A percentile compares a stretch with the other conserved stretches of the same genome.
Evolutionary conservation across 2,113 vertebrate genomes (phyloP).

Genomic region (Rhinopomastus cyanomelas): DNA sequence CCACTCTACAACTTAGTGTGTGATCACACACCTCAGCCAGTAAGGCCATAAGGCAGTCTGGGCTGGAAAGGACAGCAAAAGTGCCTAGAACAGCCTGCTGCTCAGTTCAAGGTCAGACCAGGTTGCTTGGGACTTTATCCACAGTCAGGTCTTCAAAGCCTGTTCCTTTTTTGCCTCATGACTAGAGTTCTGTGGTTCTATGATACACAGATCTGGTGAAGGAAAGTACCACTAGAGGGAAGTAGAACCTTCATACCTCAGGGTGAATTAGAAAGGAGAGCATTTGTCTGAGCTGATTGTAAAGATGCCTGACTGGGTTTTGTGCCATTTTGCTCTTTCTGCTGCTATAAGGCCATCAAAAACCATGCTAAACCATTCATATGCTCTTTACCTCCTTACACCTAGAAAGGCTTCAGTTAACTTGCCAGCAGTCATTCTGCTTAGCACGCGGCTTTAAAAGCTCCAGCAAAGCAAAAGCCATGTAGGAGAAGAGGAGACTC

Average conservation of each 20-base stretch:
- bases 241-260: accelerated
- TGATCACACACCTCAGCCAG: background rate
- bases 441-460: background rate
- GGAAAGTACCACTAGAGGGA: background rate
- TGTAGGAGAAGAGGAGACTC: background rate
- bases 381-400: background rate
- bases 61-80: background rate
- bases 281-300: accelerated
- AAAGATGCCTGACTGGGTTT: background rate
- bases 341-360: background rate
- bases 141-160: background rate
- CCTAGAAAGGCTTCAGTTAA: background rate
- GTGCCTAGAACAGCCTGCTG: background rate
- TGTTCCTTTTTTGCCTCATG: background rate
- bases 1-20: background rate
- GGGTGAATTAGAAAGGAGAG: background rate
- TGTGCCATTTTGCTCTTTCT: background rate
- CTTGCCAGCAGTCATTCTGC: background rate
- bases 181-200: background rate
- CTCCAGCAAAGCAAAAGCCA: background rate
- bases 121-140: background rate
- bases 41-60: background rate
- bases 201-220: too few relatives aligned
- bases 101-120: background rate
- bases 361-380: background rate